phyloP scores from a whole-genome alignment of 2,113 vertebrate genomes.

The Sylvietta virens region DNA sequence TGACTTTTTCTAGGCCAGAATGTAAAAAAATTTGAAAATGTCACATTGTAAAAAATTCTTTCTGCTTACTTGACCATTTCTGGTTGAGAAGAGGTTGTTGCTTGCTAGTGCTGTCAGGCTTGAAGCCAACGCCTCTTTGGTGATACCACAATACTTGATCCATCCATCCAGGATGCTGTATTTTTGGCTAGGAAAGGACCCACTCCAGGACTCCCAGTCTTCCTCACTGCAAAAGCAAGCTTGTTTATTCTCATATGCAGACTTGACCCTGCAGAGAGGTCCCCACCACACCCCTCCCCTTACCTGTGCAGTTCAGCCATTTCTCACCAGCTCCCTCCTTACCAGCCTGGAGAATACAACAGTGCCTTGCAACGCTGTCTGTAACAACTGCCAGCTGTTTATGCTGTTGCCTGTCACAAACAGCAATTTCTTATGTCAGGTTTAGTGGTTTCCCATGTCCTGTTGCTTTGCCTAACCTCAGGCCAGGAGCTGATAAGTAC shows the following conservation, averaged over 20 bases:
- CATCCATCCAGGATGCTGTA: neutral
- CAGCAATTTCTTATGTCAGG: neutral
- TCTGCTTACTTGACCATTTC: neutral
- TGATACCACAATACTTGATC: neutral
- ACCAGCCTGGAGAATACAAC: neutral
- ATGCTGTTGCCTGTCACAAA: neutral
- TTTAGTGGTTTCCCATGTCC: neutral
- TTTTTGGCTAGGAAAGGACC: neutral
- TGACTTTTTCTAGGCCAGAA: neutral
- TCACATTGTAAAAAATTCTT: neutral
- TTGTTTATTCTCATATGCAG: neutral
- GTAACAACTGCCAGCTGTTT: neutral
- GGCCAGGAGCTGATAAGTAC: neutral
- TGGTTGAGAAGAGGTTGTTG: neutral
- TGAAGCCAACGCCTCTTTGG: fast-evolving
- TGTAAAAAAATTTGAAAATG: neutral
- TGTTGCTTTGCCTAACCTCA: neutral
- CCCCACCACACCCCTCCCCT: too few species aligned
- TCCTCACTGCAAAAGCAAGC: neutral
- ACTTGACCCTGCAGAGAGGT: neutral
- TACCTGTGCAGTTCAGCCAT: neutral
- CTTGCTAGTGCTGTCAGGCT: neutral
- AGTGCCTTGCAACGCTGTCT: neutral
- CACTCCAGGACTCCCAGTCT: fast-evolving
- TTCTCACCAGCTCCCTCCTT: neutral